Conservation (phyloP, 2,113 vertebrate genomes). For the Agapornis roseicollis region DNA sequence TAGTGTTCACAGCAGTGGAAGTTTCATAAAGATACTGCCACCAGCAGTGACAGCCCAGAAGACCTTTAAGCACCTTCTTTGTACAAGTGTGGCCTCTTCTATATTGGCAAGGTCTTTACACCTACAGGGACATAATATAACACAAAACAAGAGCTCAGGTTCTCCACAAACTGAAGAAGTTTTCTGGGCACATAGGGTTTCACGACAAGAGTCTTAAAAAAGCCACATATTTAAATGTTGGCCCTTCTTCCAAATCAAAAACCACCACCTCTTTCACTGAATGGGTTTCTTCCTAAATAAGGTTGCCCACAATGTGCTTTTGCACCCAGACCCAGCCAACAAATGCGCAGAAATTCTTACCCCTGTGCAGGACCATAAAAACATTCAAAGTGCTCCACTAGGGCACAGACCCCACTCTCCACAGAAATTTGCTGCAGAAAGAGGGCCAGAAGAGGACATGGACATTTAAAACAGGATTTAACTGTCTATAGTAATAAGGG, state of each 20-base stretch:
- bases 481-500: neutral
- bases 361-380: neutral
- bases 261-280: neutral
- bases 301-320: neutral
- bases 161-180: neutral
- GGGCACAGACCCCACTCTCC: neutral
- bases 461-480: neutral
- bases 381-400: neutral
- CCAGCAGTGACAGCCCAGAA: neutral
- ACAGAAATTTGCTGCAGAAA: neutral
- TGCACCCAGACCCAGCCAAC: neutral
- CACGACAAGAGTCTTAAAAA: neutral
- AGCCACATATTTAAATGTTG: neutral
- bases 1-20: neutral
- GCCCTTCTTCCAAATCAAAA: neutral
- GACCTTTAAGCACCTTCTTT: neutral
- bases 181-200: neutral
- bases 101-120: neutral
- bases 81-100: neutral
- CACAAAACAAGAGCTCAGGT: neutral
- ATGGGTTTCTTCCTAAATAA: neutral
- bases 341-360: neutral
- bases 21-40: neutral
- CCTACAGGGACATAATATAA: neutral
- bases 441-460: neutral